These are phyloP conservation scores for Megalopta genalis DNA, from an alignment of 1,140 invertebrate species.

Conservation along the genomic window DNA sequence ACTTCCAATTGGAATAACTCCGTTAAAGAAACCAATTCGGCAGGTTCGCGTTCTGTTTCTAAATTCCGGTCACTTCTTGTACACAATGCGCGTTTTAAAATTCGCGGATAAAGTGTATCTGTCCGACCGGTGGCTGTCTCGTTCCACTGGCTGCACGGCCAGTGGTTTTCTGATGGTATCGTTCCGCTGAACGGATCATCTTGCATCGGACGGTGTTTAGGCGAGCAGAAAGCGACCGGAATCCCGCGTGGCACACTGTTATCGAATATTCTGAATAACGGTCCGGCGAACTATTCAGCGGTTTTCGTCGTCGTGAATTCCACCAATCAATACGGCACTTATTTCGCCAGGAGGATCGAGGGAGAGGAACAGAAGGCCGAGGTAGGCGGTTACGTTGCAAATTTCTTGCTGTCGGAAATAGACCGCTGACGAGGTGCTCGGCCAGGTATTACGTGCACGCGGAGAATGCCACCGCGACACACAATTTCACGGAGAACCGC, in stretches of 20 bases:
- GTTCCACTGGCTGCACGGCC: too few species aligned
- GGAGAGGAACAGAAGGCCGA: background rate
- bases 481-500: slow-evolving; percentile 8
- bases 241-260: background rate
- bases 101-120: too few species aligned
- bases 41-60: too few species aligned
- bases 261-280: background rate
- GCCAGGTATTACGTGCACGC: slow-evolving; percentile 8
- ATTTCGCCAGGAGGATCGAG: background rate
- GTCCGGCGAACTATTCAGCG: background rate
- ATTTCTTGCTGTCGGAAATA: slow-evolving; percentile 8
- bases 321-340: background rate
- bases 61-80: too few species aligned
- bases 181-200: background rate
- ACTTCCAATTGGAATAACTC: too few species aligned
- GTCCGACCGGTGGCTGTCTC: too few species aligned
- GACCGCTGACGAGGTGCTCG: slow-evolving; percentile 13
- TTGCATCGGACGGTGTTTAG: background rate
- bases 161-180: background rate
- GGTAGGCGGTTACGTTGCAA: background rate
- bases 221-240: background rate
- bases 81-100: too few species aligned
- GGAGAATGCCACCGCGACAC: slow-evolving; percentile 4
- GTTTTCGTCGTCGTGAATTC: background rate
- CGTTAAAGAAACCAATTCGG: too few species aligned